Evolutionary conservation across 2,888 invertebrate species (phyloP).

Genomic region (Mechanitis mazaeus): DNA sequence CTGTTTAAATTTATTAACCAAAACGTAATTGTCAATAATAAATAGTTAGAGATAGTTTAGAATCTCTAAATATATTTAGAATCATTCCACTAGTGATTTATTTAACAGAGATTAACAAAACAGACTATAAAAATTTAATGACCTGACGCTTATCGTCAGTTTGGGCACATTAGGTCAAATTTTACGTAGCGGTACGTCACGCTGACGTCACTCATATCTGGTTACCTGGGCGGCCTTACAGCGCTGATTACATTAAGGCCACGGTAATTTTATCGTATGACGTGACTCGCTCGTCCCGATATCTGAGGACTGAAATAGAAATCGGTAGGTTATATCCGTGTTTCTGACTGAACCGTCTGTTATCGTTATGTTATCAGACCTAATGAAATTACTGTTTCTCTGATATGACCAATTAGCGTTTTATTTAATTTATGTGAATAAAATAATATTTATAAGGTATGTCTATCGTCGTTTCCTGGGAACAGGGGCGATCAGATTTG

Average conservation of each 20-base stretch:
- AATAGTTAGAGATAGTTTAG: neutral
- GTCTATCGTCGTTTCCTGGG: no score
- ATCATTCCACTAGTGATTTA: neutral
- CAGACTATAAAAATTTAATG: neutral
- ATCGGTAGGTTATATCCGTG: slow-evolving; percentile 28
- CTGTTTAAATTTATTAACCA: neutral
- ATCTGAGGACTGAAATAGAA: slow-evolving; percentile 58
- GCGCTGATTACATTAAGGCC: slow-evolving; percentile 65
- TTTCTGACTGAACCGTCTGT: slow-evolving; percentile 23
- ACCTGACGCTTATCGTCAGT: slow-evolving; percentile 19
- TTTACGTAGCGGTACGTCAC: slow-evolving; percentile 47
- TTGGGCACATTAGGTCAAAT: slow-evolving; percentile 35
- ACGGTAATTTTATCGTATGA: slow-evolving; percentile 73
- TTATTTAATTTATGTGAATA: no score
- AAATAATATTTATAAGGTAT: no score
- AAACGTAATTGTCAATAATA: neutral
- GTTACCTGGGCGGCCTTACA: slow-evolving; percentile 65
- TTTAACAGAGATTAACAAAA: neutral
- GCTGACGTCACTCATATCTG: slow-evolving; percentile 59
- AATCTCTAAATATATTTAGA: no score
- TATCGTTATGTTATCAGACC: neutral
- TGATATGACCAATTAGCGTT: no score
- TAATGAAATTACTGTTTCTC: no score
- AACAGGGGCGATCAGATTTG: no score
- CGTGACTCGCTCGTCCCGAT: slow-evolving; percentile 49